A percentile compares a stretch with the other conserved stretches of the same genome.
Evolutionary conservation across 92 coral and sea anemone genomes (phyloP).

Genomic region (Actinostola sp.): DNA sequence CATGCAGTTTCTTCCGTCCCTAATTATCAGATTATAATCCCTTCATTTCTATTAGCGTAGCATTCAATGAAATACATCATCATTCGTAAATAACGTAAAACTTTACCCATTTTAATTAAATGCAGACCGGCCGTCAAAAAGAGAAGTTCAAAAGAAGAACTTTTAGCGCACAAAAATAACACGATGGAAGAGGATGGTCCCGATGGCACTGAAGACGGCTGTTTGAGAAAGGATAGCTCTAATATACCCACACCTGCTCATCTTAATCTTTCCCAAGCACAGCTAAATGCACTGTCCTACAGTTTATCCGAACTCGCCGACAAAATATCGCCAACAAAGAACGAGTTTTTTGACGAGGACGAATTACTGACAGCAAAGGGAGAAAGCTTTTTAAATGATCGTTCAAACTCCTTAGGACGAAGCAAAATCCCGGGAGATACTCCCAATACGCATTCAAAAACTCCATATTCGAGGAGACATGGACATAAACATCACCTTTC

Average conservation of each 20-base stretch:
- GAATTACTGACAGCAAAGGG: constrained; percentile 6
- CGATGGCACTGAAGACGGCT: no score
- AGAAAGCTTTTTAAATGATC: neutral
- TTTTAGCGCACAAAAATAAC: neutral
- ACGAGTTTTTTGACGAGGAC: constrained; percentile 31
- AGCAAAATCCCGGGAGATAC: neutral
- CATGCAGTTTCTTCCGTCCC: neutral
- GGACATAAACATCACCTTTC: constrained; percentile 54
- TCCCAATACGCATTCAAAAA: constrained; percentile 32
- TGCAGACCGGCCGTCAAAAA: neutral
- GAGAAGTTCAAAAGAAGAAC: neutral
- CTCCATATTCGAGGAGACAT: constrained; percentile 67
- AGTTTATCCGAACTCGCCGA: constrained; percentile 83
- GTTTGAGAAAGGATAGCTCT: no score
- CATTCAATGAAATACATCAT: no score
- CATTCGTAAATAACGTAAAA: no score
- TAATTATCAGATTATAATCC: neutral
- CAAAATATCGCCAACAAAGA: constrained; percentile 63
- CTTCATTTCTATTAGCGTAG: neutral
- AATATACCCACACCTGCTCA: constrained; percentile 1
- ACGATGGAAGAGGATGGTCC: neutral
- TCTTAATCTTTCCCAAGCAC: constrained; percentile 61
- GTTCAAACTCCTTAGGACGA: constrained; percentile 36
- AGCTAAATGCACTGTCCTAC: constrained; percentile 67
- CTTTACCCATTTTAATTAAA: no score